Conservation (phyloP, 2,797 vertebrate genomes). For the Eremophila alpestris region DNA sequence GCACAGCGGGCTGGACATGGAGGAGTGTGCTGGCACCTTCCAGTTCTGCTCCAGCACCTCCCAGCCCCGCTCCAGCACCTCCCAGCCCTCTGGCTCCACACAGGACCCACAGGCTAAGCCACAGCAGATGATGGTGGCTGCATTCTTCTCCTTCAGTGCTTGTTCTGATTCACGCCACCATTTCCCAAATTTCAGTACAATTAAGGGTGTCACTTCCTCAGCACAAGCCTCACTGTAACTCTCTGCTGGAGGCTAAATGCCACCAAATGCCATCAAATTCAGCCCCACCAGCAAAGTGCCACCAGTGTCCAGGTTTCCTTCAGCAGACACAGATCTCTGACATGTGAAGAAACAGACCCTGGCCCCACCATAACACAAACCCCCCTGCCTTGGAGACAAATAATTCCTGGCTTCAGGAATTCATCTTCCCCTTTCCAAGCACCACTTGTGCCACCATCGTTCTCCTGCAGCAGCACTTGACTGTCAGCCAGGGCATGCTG, state of each 20-base stretch:
- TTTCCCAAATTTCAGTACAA: not conserved
- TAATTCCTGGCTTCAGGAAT: not conserved
- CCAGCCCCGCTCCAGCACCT: not conserved
- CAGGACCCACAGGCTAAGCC: not conserved
- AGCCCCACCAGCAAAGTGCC: rapidly evolving
- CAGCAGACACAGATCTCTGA: not conserved
- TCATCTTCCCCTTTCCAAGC: not conserved
- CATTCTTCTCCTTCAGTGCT: not conserved
- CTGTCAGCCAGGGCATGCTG: not conserved
- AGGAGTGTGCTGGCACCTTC: not conserved
- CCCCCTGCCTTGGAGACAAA: not conserved
- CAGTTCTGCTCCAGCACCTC: not conserved
- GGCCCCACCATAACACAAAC: rapidly evolving
- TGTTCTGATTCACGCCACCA: not conserved
- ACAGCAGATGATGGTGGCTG: rapidly evolving
- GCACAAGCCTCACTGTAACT: not conserved
- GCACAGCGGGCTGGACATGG: rapidly evolving
- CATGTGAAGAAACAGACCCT: rapidly evolving
- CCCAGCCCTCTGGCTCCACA: not conserved
- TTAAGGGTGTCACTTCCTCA: not conserved
- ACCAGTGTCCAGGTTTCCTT: rapidly evolving
- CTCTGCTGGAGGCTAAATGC: not conserved
- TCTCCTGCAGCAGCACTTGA: rapidly evolving
- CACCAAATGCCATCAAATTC: not conserved
- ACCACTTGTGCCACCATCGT: rapidly evolving